Evolutionary conservation across 2,888 invertebrate genomes (phyloP).

Genomic region (Orthosia incerta): DNA sequence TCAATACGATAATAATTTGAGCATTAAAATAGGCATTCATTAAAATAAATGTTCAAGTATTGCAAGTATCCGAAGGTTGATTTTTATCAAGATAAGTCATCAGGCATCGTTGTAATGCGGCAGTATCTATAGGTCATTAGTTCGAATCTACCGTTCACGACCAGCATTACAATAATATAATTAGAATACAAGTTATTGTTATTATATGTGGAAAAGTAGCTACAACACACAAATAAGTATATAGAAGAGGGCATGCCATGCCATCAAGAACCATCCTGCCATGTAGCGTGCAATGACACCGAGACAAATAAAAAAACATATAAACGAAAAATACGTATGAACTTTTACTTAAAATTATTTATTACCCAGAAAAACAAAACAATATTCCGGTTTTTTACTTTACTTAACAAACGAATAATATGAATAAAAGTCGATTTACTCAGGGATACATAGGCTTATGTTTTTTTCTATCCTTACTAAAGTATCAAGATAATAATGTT

Average conservation of each 20-base stretch:
- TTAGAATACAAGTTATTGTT: constrained; percentile 41
- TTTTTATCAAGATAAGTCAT: constrained; percentile 70
- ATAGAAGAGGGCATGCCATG: neutral
- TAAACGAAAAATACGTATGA: no score
- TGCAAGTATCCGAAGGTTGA: constrained; percentile 70
- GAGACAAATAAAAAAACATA: neutral
- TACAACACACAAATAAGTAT: neutral
- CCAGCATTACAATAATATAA: constrained; percentile 49
- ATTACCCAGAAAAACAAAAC: no score
- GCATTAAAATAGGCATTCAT: constrained; percentile 62
- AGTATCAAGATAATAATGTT: neutral
- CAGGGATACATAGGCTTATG: neutral
- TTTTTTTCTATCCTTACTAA: neutral
- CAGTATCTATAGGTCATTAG: constrained; percentile 71
- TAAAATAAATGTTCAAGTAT: constrained; percentile 67
- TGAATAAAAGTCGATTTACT: no score
- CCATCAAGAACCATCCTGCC: no score
- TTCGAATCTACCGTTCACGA: constrained; percentile 64
- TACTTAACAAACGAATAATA: no score
- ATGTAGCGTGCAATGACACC: neutral
- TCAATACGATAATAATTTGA: constrained; percentile 25
- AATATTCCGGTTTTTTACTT: no score
- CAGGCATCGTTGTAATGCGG: constrained; percentile 73
- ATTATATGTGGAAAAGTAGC: neutral
- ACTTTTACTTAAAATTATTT: neutral